These are phyloP conservation scores for Apodemia hepburni DNA, from an alignment of 2,888 invertebrate genomes.

Conservation along the genomic window DNA sequence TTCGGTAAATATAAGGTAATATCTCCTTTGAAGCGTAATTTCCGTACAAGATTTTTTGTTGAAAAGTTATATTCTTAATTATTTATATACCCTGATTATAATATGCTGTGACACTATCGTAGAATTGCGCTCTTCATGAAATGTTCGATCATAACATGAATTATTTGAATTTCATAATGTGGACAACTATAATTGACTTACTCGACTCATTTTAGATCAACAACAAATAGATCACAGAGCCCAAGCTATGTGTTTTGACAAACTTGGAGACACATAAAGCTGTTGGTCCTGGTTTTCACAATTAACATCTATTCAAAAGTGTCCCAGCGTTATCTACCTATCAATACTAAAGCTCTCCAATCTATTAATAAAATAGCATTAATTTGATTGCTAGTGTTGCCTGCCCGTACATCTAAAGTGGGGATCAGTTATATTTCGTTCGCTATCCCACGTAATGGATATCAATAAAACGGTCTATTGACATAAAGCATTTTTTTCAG, in stretches of 20 bases:
- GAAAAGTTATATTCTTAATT: neutral
- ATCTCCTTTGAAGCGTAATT: neutral
- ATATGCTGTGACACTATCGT: too few relatives aligned
- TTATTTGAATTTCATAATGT: too few relatives aligned
- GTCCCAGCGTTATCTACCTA: neutral
- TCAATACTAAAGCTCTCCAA: neutral
- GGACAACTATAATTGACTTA: too few relatives aligned
- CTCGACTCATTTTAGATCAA: too few relatives aligned
- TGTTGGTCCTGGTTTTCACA: too few relatives aligned
- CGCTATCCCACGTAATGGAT: neutral
- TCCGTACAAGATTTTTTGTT: neutral
- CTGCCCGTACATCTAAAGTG: conserved; percentile 2
- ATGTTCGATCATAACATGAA: too few relatives aligned
- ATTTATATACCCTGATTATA: neutral
- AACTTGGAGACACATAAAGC: too few relatives aligned
- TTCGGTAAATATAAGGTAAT: conserved; percentile 21
- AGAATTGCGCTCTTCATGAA: too few relatives aligned
- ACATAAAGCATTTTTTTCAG: neutral
- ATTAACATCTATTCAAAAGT: neutral
- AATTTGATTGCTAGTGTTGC: neutral
- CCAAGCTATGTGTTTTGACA: too few relatives aligned
- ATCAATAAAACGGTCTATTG: neutral
- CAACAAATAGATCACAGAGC: too few relatives aligned
- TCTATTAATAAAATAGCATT: neutral
- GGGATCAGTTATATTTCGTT: neutral